These are phyloP conservation scores for Microtus oregoni DNA, from an alignment of 2,113 vertebrate genomes.

Conservation along the genomic window DNA sequence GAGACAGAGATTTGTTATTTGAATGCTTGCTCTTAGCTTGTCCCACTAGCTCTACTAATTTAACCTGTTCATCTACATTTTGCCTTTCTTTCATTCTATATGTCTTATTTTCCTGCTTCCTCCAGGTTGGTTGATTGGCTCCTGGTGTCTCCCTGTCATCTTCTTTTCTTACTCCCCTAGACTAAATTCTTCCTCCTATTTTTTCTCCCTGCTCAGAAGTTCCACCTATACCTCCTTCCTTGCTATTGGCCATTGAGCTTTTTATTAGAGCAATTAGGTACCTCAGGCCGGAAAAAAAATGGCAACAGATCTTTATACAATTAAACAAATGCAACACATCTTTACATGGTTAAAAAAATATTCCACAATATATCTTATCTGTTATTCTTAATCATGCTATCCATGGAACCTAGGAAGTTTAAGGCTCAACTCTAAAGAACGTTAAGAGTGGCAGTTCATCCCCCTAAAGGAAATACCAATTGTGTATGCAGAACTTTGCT, in stretches of 20 bases:
- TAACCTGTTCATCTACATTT: background rate
- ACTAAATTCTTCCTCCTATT: background rate
- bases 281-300: background rate
- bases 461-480: background rate
- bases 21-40: background rate
- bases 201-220: background rate
- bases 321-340: background rate
- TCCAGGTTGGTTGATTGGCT: background rate
- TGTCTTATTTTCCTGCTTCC: background rate
- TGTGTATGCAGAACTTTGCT: background rate
- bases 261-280: background rate
- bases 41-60: background rate
- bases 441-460: background rate
- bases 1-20: background rate
- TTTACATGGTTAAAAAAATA: background rate
- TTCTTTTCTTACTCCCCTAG: background rate
- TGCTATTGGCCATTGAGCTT: background rate
- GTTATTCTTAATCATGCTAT: background rate
- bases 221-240: background rate
- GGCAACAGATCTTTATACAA: background rate
- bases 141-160: background rate
- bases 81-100: background rate
- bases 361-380: background rate
- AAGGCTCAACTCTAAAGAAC: constrained; percentile 7
- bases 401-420: background rate